Percentiles rank a stretch among this genome's conserved stretches.
Conservation (phyloP, 2,888 invertebrate genomes). For the Mylabris sibirica region DNA sequence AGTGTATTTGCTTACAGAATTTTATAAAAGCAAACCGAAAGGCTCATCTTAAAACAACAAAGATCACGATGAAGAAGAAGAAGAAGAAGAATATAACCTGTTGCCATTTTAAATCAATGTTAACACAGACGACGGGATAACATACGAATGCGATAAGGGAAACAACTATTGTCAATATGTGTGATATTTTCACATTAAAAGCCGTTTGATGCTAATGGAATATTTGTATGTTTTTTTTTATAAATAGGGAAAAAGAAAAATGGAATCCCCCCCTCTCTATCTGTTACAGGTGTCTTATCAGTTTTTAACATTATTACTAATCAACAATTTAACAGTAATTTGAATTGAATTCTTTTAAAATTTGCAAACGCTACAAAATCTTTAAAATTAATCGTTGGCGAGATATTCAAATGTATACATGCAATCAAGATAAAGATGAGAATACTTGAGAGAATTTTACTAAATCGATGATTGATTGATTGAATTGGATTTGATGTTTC, state of each 20-base stretch:
- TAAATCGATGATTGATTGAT: conserved; percentile 9
- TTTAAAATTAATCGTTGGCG: not conserved
- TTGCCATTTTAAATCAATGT: conserved; percentile 49
- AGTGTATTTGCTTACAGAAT: not conserved
- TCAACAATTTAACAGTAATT: conserved; percentile 26
- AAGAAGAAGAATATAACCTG: conserved; percentile 23
- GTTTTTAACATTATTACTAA: conserved; percentile 28
- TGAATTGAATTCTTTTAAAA: conserved; percentile 16
- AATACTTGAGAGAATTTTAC: conserved; percentile 6
- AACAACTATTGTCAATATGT: conserved; percentile 52
- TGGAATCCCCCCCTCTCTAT: conserved; percentile 18
- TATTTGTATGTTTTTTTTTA: conserved; percentile 17
- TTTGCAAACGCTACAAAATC: not conserved
- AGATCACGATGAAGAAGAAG: not conserved
- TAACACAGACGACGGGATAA: conserved; percentile 44
- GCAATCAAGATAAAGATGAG: not conserved
- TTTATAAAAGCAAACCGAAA: conserved; percentile 5
- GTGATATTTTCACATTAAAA: conserved; percentile 51
- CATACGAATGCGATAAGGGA: conserved; percentile 54
- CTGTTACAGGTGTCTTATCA: conserved; percentile 49
- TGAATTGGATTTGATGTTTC: not conserved
- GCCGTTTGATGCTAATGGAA: conserved; percentile 55
- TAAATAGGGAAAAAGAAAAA: not conserved
- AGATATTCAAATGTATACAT: not conserved
- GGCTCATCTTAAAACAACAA: conserved; percentile 24